Evolutionary conservation across 2,113 vertebrate genomes (phyloP).

Genomic region (Neodon shergylaensis): DNA sequence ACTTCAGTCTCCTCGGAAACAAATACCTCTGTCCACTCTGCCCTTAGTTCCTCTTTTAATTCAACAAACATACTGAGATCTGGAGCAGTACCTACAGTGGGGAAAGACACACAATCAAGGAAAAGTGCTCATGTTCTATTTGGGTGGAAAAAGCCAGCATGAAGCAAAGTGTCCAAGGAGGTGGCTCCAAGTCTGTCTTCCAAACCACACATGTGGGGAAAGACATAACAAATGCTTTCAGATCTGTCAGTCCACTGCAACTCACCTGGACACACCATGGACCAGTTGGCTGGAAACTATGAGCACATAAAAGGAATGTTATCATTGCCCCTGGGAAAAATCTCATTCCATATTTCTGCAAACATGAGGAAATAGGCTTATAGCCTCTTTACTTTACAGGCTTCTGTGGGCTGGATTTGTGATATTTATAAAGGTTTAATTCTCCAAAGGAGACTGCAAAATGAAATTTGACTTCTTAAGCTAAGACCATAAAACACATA

Average conservation of each 20-base stretch:
- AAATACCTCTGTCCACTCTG: not conserved
- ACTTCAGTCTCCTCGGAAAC: not conserved
- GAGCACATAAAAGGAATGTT: not conserved
- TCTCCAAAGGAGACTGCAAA: slow-evolving; percentile 29
- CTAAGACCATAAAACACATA: not conserved
- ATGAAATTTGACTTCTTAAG: slow-evolving; percentile 48
- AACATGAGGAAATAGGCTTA: slow-evolving; percentile 15
- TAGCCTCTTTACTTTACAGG: not conserved
- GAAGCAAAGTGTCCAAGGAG: not conserved
- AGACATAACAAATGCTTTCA: not conserved
- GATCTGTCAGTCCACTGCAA: not conserved
- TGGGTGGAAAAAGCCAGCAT: not conserved
- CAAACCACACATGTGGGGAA: not conserved
- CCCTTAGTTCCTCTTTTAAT: not conserved
- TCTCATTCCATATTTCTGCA: not conserved
- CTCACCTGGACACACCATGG: not conserved
- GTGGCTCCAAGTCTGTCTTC: not conserved
- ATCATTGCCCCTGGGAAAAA: not conserved
- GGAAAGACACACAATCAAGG: not conserved
- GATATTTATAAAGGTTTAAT: slow-evolving; percentile 5
- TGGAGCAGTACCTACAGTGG: not conserved
- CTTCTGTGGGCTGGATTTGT: not conserved
- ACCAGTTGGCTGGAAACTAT: not conserved
- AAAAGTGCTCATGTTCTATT: not conserved
- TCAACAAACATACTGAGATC: not conserved